A percentile compares a stretch with the other conserved stretches of the same genome.
phyloP scores from a whole-genome alignment of 2,888 invertebrate genomes.

The Ochropleura leucogaster region DNA sequence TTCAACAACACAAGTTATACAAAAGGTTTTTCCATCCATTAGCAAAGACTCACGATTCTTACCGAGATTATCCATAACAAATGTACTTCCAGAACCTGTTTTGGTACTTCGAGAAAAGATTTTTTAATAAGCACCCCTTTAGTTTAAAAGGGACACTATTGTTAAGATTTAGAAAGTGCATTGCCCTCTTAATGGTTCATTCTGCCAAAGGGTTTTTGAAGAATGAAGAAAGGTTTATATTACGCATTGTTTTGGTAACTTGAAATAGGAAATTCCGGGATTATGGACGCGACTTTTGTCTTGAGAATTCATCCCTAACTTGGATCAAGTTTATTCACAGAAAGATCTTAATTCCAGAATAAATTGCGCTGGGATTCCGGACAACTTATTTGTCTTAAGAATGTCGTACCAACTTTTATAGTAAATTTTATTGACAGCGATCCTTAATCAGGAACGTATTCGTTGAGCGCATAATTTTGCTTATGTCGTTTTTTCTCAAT shows the following conservation, averaged over 20 bases:
- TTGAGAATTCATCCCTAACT: not conserved
- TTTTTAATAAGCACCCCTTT: slow-evolving; percentile 66
- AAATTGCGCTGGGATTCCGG: too few species aligned
- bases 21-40: slow-evolving; percentile 39
- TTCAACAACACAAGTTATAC: slow-evolving; percentile 33
- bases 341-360: not conserved
- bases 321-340: not conserved
- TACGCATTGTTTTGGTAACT: slow-evolving; percentile 30
- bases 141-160: slow-evolving; percentile 69
- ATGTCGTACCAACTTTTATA: not conserved
- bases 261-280: not conserved
- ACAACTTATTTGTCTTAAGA: not conserved
- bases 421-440: too few species aligned
- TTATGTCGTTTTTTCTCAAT: not conserved
- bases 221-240: slow-evolving; percentile 19
- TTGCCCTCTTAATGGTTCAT: slow-evolving; percentile 76
- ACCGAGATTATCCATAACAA: slow-evolving; percentile 57
- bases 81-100: slow-evolving; percentile 68
- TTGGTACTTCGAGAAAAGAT: slow-evolving; percentile 54
- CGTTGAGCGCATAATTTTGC: not conserved
- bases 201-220: slow-evolving; percentile 59
- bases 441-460: not conserved
- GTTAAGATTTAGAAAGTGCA: slow-evolving; percentile 73
- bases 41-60: slow-evolving; percentile 39
- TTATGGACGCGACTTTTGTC: not conserved